These are phyloP conservation scores for Lysandra coridon DNA, from an alignment of 2,888 invertebrate genomes.

Conservation along the genomic window DNA sequence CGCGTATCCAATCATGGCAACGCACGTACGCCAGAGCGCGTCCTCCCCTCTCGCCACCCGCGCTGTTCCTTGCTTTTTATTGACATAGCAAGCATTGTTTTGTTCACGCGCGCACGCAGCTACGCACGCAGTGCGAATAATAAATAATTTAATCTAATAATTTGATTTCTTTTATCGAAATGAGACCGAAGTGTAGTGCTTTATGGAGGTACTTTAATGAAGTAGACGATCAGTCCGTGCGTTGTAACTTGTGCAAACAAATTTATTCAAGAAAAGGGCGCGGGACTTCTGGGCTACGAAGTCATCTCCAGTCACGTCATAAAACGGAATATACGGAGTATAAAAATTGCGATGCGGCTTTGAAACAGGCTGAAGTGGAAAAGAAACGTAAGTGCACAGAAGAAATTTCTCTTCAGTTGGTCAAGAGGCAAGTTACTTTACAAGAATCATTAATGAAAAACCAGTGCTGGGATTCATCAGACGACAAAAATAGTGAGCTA, in stretches of 20 bases:
- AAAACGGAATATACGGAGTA: conserved; percentile 31
- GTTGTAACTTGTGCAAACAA: conserved; percentile 32
- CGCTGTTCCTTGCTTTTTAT: not conserved
- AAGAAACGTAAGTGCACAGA: conserved; percentile 32
- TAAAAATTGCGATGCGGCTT: not conserved
- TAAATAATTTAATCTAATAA: not conserved
- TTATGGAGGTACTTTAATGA: not conserved
- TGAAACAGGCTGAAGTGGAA: not conserved
- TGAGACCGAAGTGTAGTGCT: not conserved
- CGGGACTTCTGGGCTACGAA: conserved; percentile 31
- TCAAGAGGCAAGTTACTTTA: not conserved
- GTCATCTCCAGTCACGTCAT: conserved; percentile 34
- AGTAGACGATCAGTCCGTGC: conserved; percentile 31
- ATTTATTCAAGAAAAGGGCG: conserved; percentile 28
- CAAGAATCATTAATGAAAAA: not conserved
- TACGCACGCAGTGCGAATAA: not conserved
- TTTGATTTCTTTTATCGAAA: not conserved
- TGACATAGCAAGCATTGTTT: too few relatives aligned
- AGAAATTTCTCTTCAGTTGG: conserved; percentile 27
- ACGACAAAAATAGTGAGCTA: not conserved
- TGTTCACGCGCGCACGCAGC: not conserved
- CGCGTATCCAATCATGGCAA: not conserved
- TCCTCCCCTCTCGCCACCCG: not conserved
- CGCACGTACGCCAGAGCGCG: not conserved
- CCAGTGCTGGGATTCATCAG: not conserved